These are phyloP conservation scores for Empidonax traillii DNA, from an alignment of 2,113 vertebrate genomes.

Conservation along the genomic window DNA sequence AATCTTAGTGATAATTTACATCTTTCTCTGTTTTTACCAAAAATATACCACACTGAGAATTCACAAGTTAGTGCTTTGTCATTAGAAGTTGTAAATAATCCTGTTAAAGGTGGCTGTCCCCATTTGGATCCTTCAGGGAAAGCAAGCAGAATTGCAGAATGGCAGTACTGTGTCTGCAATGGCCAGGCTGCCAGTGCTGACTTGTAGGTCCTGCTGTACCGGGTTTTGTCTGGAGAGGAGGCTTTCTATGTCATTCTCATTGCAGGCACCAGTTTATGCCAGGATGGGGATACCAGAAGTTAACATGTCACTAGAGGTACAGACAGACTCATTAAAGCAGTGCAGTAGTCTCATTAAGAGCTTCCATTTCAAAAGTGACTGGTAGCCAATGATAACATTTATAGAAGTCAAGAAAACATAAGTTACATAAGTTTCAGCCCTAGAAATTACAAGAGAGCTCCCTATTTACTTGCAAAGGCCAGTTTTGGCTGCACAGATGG, in stretches of 20 bases:
- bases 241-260: not conserved
- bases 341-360: not conserved
- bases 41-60: not conserved
- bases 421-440: not conserved
- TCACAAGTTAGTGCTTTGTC: not conserved
- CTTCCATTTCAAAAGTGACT: not conserved
- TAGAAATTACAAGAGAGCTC: not conserved
- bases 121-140: not conserved
- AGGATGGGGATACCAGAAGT: not conserved
- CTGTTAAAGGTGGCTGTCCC: not conserved
- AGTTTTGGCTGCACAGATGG: not conserved
- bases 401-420: not conserved
- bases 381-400: conserved; percentile 2
- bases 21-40: conserved; percentile 5
- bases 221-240: not conserved
- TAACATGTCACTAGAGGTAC: not conserved
- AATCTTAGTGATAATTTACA: conserved; percentile 31
- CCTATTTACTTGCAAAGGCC: not conserved
- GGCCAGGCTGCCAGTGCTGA: not conserved
- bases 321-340: not conserved
- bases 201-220: not conserved
- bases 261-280: not conserved
- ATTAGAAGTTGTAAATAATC: conserved; percentile 8
- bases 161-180: not conserved
- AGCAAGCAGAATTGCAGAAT: not conserved